phyloP scores from a whole-genome alignment of 2,113 vertebrate species.

The Plotosus lineatus region DNA sequence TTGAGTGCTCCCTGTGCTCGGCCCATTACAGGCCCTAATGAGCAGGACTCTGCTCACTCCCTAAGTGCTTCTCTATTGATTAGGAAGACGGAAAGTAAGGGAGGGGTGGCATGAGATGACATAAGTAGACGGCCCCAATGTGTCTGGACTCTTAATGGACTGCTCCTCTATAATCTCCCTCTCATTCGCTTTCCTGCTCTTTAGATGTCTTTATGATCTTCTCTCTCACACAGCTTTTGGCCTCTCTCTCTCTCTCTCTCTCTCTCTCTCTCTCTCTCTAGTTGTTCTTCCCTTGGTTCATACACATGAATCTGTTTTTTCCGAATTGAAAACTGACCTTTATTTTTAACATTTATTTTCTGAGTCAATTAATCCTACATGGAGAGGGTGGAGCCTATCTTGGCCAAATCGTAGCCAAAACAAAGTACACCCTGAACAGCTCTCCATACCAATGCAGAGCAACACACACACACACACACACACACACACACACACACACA shows the following conservation, averaged over 20 bases:
- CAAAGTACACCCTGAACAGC: too few species aligned
- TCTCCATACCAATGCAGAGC: too few species aligned
- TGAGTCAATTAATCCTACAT: too few species aligned
- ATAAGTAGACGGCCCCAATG: constrained; percentile 47
- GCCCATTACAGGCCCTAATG: constrained; percentile 40
- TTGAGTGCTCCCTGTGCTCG: constrained; percentile 13
- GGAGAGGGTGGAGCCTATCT: too few species aligned
- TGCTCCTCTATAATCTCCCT: constrained; percentile 33
- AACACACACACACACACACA: too few species aligned
- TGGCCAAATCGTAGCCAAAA: too few species aligned
- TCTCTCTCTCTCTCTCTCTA: background rate
- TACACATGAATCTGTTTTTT: background rate
- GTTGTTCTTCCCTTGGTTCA: background rate
- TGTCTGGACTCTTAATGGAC: constrained; percentile 57
- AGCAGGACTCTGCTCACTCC: constrained; percentile 34
- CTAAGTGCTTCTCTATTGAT: constrained; percentile 61
- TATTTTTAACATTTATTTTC: background rate
- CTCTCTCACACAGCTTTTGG: background rate
- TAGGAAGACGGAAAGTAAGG: constrained; percentile 21
- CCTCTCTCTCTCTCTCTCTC: background rate
- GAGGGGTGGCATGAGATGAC: constrained; percentile 46
- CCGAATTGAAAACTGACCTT: background rate
- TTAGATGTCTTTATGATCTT: background rate
- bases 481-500: too few species aligned
- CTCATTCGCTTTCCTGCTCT: background rate